Evolutionary conservation across 2,888 invertebrate species (phyloP), one percentile per base, ranked within the genome.

Genomic region (Eristalis tenax): DNA sequence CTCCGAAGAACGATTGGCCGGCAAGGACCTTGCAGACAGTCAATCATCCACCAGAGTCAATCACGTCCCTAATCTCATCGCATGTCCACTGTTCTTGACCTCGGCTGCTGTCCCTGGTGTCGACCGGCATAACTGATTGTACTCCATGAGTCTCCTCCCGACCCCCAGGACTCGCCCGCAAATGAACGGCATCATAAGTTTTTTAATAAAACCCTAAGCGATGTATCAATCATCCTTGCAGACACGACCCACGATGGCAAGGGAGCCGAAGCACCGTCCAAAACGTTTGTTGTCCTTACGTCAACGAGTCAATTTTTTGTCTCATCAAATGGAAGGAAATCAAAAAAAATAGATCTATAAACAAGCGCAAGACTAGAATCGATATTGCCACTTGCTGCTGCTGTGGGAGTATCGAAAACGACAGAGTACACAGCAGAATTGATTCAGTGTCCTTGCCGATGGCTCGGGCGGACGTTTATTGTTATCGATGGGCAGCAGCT

Each of bases 381-480:
- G 18, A 50, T 8, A 50, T 18, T 8, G 18, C 4, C 50, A 5
- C 6, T 5, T 15, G 11, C 3, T 40, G n/a, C 43, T 43, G 50
- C 18, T 50, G 50, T 18, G 50, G 43, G 32, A n/a, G 23, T 38
- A 57, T 59, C 59, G 22, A 64, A 38, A 43, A 35, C n/a, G 5
- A 35, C 65, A 11, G 22, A 26, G 26, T 35, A 11, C 11, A 59
- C 43, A 59, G 59, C 22, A 66, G 28, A 43, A 76, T 76, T 75
- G 65, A 75, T 57, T 50, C 8, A 2, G 50, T 57, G 59, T 75
- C 66, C 66, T 75, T 71, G 71, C 28, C 35, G 18, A 22, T 69
- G 69, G 32, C 71, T 28, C 13, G 38, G 15, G 59, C 11, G 68
- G 59, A 76, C 68, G 59, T 68, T 76, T 59, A 68, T 76, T 76